Evolutionary conservation across 1,140 invertebrate genomes (phyloP).

Genomic region (Apis cerana): DNA sequence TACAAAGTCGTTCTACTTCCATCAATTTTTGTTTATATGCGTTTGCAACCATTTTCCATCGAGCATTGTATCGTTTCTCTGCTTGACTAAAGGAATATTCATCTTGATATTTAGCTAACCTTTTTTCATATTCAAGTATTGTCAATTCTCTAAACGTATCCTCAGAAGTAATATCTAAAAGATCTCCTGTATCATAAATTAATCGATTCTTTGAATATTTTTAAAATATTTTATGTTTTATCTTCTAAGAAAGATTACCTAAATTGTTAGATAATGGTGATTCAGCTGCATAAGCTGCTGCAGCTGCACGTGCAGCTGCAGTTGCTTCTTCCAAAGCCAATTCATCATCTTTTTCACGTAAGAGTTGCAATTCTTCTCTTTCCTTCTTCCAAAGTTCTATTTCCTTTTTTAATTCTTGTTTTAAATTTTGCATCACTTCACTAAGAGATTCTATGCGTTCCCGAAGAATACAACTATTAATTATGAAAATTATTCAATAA

Average conservation of each 20-base stretch:
- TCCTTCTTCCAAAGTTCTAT: constrained; percentile 61
- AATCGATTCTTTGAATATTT: background rate
- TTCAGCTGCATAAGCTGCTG: constrained; percentile 63
- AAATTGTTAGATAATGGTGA: constrained; percentile 59
- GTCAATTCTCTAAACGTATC: constrained; percentile 38
- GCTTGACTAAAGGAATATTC: constrained; percentile 50
- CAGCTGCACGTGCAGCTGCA: constrained; percentile 62
- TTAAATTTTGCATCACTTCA: constrained; percentile 47
- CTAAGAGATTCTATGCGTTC: constrained; percentile 55
- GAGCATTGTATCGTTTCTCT: constrained; percentile 63
- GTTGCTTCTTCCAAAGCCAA: constrained; percentile 64
- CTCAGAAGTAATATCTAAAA: constrained; percentile 44
- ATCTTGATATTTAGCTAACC: constrained; percentile 65
- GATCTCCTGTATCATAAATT: constrained; percentile 7
- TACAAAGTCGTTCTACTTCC: constrained; percentile 65
- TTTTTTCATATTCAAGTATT: constrained; percentile 66
- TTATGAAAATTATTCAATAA: constrained; percentile 18
- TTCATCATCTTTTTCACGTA: constrained; percentile 54
- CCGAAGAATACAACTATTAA: constrained; percentile 45
- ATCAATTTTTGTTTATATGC: constrained; percentile 58
- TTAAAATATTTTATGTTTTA: background rate
- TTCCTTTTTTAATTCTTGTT: constrained; percentile 48
- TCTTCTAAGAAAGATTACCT: constrained; percentile 15
- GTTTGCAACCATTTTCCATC: constrained; percentile 55
- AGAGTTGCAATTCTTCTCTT: constrained; percentile 58